Evolutionary conservation across 2,797 vertebrate genomes (phyloP).

Genomic region (Phrynocephalus guinanensis): DNA sequence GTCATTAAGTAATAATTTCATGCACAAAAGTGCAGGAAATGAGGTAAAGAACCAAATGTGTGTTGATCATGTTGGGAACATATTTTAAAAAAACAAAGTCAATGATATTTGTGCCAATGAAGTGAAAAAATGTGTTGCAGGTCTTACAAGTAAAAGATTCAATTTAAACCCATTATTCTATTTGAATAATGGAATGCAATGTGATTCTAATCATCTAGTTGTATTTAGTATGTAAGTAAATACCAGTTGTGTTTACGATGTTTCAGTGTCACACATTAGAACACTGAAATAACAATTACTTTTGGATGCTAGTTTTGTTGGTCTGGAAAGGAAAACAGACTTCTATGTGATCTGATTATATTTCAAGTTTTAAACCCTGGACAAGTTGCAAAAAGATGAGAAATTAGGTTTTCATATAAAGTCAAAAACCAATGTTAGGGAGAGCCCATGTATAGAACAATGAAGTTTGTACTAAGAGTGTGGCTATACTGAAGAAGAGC

Average conservation of each 20-base stretch:
- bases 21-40: slow-evolving; percentile 46
- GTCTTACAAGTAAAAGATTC: not conserved
- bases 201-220: not conserved
- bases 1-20: slow-evolving; percentile 37
- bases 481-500: no score
- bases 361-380: not conserved
- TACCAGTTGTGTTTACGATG: not conserved
- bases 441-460: no score
- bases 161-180: not conserved
- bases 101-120: not conserved
- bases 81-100: not conserved
- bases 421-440: no score
- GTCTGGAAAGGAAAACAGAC: not conserved
- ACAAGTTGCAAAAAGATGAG: not conserved
- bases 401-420: not conserved
- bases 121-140: slow-evolving; percentile 21
- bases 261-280: not conserved
- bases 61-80: not conserved
- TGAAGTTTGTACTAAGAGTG: no score
- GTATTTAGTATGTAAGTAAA: no score
- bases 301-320: not conserved
- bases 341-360: not conserved
- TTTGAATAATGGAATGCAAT: not conserved
- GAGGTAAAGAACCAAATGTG: slow-evolving; percentile 22
- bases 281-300: not conserved